Conservation (phyloP, 1,140 invertebrate species). For the Eupristina koningsbergeri region DNA sequence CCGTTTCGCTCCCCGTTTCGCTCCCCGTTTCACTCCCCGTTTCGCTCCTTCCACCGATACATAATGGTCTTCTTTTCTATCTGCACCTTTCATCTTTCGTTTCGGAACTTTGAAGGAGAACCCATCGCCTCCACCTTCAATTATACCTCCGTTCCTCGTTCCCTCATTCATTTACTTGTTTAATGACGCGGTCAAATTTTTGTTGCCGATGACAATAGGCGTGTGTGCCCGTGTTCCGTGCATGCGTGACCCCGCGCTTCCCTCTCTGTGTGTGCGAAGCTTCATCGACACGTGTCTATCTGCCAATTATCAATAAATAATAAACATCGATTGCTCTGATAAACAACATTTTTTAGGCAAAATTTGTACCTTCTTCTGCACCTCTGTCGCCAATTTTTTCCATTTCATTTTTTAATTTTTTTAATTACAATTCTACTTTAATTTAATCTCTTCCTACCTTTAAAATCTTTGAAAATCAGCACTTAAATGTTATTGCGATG, state of each 20-base stretch:
- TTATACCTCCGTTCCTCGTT: slow-evolving; percentile 13
- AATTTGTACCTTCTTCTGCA: too few relatives aligned
- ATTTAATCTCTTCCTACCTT: background rate
- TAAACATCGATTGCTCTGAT: background rate
- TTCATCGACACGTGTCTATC: background rate
- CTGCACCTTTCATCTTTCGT: slow-evolving; percentile 10
- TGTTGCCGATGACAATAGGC: slow-evolving; percentile 13
- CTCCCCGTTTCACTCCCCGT: too few relatives aligned
- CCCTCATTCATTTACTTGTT: slow-evolving; percentile 20
- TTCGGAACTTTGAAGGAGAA: slow-evolving; percentile 30
- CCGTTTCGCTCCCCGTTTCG: too few relatives aligned
- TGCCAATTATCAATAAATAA: background rate
- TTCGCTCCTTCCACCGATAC: background rate
- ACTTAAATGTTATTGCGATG: background rate
- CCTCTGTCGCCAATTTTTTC: too few relatives aligned
- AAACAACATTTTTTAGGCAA: too few relatives aligned
- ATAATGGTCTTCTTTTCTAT: slow-evolving; percentile 25
- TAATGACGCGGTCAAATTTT: slow-evolving; percentile 27
- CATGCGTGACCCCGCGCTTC: too few relatives aligned
- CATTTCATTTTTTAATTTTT: background rate
- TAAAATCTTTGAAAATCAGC: background rate
- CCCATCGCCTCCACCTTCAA: slow-evolving; percentile 23
- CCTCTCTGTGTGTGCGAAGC: too few relatives aligned
- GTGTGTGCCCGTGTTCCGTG: too few relatives aligned
- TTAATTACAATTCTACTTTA: background rate